Evolutionary conservation across 2,888 invertebrate species (phyloP).

Genomic region (Tryphoninae sp.): DNA sequence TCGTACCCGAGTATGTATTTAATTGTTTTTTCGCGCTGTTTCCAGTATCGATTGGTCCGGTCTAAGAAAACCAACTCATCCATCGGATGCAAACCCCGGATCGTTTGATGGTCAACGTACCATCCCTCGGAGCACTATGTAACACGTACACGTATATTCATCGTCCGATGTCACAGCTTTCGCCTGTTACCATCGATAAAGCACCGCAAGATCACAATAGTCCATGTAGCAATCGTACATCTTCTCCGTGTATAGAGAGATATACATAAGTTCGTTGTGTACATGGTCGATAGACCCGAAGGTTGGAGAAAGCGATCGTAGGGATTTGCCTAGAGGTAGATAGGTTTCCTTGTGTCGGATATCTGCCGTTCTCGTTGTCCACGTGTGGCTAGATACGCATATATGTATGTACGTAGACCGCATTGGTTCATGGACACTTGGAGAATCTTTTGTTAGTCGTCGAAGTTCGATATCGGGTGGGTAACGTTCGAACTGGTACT

Average conservation of each 20-base stretch:
- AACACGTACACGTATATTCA: conserved; percentile 36
- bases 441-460: background rate
- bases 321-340: conserved; percentile 19
- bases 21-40: conserved; percentile 1
- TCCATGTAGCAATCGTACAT: conserved; percentile 43
- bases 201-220: conserved; percentile 51
- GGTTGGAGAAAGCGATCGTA: conserved; percentile 43
- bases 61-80: conserved; percentile 16
- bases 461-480: too few species aligned
- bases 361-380: conserved; percentile 27
- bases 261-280: background rate
- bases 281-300: conserved; percentile 19
- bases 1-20: too few species aligned
- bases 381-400: conserved; percentile 4
- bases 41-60: conserved; percentile 39
- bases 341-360: conserved; percentile 49
- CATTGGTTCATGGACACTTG: conserved; percentile 7
- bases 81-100: conserved; percentile 19
- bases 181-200: conserved; percentile 54
- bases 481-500: too few species aligned
- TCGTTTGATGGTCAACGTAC: conserved; percentile 27
- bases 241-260: conserved; percentile 8
- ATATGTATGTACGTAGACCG: conserved; percentile 1
- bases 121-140: background rate
- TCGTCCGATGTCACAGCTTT: conserved; percentile 38